Percentiles rank a stretch among this genome's conserved stretches.
Conservation (phyloP, 2,797 vertebrate species). For the Gymnoscopelus microlampas region DNA sequence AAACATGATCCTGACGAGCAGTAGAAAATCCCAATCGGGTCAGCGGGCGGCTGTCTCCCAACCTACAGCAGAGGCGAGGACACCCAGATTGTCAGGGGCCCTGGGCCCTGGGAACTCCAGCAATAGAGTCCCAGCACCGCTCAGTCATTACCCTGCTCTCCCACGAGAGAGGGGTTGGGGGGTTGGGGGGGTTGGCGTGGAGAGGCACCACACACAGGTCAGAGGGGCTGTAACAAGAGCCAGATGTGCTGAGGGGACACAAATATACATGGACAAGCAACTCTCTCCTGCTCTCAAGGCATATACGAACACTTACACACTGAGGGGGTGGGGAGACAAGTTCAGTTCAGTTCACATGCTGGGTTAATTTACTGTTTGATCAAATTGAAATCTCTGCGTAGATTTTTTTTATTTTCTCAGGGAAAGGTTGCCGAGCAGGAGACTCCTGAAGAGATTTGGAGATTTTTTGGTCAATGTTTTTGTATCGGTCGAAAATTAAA, state of each 20-base stretch:
- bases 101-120: constrained; percentile 58
- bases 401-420: not conserved
- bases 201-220: constrained; percentile 72
- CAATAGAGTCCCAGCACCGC: constrained; percentile 52
- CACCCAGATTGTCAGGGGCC: constrained; percentile 59
- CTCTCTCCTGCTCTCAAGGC: constrained; percentile 44
- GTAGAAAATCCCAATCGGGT: constrained; percentile 35
- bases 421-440: not conserved
- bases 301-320: constrained; percentile 10
- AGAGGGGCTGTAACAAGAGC: constrained; percentile 76
- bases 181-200: constrained; percentile 62
- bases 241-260: constrained; percentile 80
- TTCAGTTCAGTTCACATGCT: too few relatives aligned
- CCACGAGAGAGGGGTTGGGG: constrained; percentile 59
- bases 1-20: constrained; percentile 38
- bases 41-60: constrained; percentile 52
- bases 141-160: constrained; percentile 65
- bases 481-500: too few relatives aligned
- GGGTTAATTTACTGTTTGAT: constrained; percentile 1
- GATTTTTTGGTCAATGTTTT: not conserved
- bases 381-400: not conserved
- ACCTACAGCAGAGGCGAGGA: constrained; percentile 58
- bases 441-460: not conserved
- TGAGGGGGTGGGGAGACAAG: too few relatives aligned
- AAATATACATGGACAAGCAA: constrained; percentile 60